A percentile compares a stretch with the other conserved stretches of the same genome.
Evolutionary conservation across 2,888 invertebrate genomes (phyloP).

Genomic region (Augochlorella aurata): DNA sequence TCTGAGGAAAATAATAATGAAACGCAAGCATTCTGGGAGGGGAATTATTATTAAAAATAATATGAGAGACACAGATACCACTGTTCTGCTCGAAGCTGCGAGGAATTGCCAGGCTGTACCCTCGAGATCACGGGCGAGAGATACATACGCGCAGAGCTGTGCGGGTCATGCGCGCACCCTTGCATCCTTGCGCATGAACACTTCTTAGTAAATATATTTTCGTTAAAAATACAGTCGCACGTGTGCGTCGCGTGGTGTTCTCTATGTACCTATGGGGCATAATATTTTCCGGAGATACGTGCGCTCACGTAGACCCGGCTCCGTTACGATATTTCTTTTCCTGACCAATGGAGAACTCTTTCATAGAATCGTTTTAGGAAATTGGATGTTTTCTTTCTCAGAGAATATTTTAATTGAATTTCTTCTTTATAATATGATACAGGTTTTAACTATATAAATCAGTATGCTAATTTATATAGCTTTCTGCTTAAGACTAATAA

Average conservation of each 20-base stretch:
- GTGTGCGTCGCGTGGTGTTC: constrained; percentile 36
- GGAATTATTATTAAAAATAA: constrained; percentile 22
- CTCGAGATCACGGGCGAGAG: constrained; percentile 26
- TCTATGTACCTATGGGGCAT: constrained; percentile 18
- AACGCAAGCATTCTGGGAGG: not conserved
- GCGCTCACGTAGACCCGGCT: not conserved
- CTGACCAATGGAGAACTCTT: not conserved
- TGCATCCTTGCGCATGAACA: constrained; percentile 45
- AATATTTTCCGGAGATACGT: constrained; percentile 14
- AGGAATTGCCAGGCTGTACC: constrained; percentile 40
- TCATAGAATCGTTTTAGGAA: not conserved
- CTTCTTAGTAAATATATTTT: constrained; percentile 36
- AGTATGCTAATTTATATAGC: not conserved
- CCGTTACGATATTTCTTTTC: not conserved
- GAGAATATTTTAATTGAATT: not conserved
- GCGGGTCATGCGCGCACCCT: constrained; percentile 6
- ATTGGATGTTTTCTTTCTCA: not conserved
- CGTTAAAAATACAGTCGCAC: constrained; percentile 33
- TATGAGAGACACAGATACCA: constrained; percentile 44
- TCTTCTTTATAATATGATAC: not conserved
- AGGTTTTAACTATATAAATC: not conserved
- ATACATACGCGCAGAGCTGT: constrained; percentile 16
- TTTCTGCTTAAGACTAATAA: not conserved
- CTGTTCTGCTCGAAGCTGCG: constrained; percentile 47
- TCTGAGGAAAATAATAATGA: not conserved